Evolutionary conservation across 2,888 invertebrate genomes (phyloP).

Genomic region (Drosophila fulvimacula): DNA sequence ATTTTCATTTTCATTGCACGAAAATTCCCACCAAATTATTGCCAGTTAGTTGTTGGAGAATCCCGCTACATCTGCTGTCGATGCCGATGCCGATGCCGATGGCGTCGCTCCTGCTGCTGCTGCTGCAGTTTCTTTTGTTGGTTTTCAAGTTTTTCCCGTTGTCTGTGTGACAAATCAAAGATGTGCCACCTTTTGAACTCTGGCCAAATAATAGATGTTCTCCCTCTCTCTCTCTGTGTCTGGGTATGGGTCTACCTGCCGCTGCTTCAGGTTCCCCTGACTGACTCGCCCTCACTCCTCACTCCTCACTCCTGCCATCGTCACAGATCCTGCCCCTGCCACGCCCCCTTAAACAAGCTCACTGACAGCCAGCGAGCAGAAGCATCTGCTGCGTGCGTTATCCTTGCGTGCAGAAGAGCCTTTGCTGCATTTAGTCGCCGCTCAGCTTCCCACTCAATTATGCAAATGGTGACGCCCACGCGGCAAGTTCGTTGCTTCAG

Average conservation of each 20-base stretch:
- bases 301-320: neutral
- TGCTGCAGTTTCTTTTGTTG: slow-evolving; percentile 11
- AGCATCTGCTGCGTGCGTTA: neutral
- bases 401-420: slow-evolving; percentile 3
- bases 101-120: slow-evolving; percentile 7
- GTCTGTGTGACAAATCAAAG: slow-evolving; percentile 23
- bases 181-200: slow-evolving; percentile 40
- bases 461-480: slow-evolving; percentile 34
- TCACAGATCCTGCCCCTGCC: slow-evolving; percentile 1
- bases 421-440: neutral
- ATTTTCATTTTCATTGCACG: slow-evolving; percentile 26
- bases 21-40: slow-evolving; percentile 52
- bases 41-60: slow-evolving; percentile 24
- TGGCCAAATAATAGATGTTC: slow-evolving; percentile 8
- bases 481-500: slow-evolving; percentile 45
- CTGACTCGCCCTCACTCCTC: neutral
- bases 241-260: too few species aligned
- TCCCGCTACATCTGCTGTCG: slow-evolving; percentile 34
- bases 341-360: slow-evolving; percentile 21
- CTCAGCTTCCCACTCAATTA: slow-evolving; percentile 56
- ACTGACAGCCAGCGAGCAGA: neutral
- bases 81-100: neutral
- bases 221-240: neutral
- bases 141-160: slow-evolving; percentile 38
- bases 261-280: neutral